Conservation (phyloP, 2,113 vertebrate species). For the Pelobates fuscus region DNA sequence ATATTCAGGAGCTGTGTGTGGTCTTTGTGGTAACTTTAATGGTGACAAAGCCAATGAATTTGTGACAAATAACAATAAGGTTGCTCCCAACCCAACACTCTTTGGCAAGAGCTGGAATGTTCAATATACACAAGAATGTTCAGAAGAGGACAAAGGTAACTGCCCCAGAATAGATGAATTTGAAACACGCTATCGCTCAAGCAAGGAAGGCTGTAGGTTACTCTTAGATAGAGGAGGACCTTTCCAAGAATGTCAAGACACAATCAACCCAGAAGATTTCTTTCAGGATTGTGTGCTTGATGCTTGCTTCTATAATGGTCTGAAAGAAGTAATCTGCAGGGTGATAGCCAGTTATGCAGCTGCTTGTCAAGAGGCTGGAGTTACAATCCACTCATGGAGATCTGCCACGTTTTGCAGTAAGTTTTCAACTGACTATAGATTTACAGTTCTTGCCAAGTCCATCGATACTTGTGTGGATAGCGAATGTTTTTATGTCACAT, state of each 20-base stretch:
- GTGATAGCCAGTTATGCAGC: conserved; percentile 62
- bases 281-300: conserved; percentile 68
- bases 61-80: conserved; percentile 53
- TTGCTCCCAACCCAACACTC: not conserved
- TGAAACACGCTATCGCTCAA: conserved; percentile 58
- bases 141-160: conserved; percentile 56
- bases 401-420: conserved; percentile 66
- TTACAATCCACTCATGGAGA: conserved; percentile 65
- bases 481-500: too few species aligned
- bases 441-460: too few species aligned
- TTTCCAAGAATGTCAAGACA: conserved; percentile 63
- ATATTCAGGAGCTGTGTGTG: conserved; percentile 67
- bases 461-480: too few species aligned
- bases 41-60: conserved; percentile 63
- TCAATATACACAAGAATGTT: conserved; percentile 61
- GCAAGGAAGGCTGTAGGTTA: conserved; percentile 60
- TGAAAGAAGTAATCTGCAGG: conserved; percentile 62
- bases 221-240: conserved; percentile 61
- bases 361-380: conserved; percentile 61
- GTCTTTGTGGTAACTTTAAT: conserved; percentile 72
- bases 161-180: conserved; percentile 61
- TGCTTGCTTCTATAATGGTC: conserved; percentile 66
- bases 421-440: conserved; percentile 45
- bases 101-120: conserved; percentile 68
- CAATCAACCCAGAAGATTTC: conserved; percentile 55